Base-by-base conservation (phyloP, 2,797 vertebrate species). In the Siniperca obscura region DNA sequence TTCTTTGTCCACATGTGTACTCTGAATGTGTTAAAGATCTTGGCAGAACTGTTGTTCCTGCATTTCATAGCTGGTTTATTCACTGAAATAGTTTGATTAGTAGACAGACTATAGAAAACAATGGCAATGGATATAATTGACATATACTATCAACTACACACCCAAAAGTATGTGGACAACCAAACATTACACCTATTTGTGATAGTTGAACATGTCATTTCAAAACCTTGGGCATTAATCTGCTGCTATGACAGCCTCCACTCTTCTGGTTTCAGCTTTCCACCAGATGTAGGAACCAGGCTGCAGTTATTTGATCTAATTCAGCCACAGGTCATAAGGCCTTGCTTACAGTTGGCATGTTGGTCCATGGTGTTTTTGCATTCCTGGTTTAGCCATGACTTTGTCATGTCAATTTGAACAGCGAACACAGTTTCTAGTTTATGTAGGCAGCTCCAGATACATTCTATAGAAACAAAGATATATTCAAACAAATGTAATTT, bases 1-100 rank as follows among this genome's bases (percentile, higher is more conserved):
- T 61, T 68, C 55, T 82, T 64, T 44, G 81, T 88, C 85, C 87
- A 66, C 50, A 36, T 50, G 46, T 70, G 86, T 85, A 84, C 86
- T 89, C 74, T 81, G 52, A 62, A 50, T 71, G 59, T 64, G 67
- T 21, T 55, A 16, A 77, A 70, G 7, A 56, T 40, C n/a, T n/a
- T 0, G 3, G 40, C 74, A 64, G 46, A 25, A 48, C 21, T 57
- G 53, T 19, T 44, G 27, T 34, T 55, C 7, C 7, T 36, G 42
- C 2, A n/a, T 67, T 75, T 48, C 21, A 19, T 42, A 6, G 9
- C 27, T 55, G 22, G 2, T 60, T 68, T 16, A 13, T 34, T 34
- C 44, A 61, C 48, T 70, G 16, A 48, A 21, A 53, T n/a, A 1
- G 16, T 79, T 79, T 44, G 14, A 17, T 53, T 59, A 9, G 8